Evolutionary conservation across 2,797 vertebrate species (phyloP).

Genomic region (Sarcophilus harrisii): DNA sequence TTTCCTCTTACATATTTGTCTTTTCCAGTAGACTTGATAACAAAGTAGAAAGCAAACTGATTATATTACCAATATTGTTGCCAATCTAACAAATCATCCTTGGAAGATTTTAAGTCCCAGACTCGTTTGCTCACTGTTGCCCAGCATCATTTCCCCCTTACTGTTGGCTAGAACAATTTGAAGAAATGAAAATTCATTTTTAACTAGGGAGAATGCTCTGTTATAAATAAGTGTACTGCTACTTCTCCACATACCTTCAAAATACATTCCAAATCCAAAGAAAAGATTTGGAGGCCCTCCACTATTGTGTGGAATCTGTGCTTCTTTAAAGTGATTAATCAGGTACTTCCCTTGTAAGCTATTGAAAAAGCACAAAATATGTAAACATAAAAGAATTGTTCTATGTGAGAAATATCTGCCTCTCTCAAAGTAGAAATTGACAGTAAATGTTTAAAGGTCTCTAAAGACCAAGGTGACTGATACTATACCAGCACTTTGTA

Average conservation of each 20-base stretch:
- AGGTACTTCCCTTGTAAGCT: not conserved
- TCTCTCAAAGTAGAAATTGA: not conserved
- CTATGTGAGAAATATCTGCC: not conserved
- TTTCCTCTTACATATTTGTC: not conserved
- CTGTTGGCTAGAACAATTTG: not conserved
- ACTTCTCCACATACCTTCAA: not conserved
- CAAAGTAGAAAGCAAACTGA: not conserved
- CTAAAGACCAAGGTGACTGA: not conserved
- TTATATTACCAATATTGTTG: not conserved
- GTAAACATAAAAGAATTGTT: not conserved
- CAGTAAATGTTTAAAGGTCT: not conserved
- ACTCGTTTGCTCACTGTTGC: not conserved
- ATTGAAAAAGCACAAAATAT: not conserved
- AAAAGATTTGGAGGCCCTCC: not conserved
- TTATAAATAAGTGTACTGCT: not conserved
- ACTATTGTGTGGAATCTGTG: not conserved
- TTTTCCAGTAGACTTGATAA: not conserved
- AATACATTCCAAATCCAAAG: slow-evolving; percentile 12
- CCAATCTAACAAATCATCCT: not conserved
- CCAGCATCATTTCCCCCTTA: not conserved
- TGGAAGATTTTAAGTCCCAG: slow-evolving; percentile 11
- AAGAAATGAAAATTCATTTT: not conserved
- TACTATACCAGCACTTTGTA: not conserved
- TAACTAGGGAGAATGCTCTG: not conserved
- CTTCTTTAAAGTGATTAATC: not conserved